Conservation (phyloP, 2,888 invertebrate genomes). For the Caenorhabditis wallacei region DNA sequence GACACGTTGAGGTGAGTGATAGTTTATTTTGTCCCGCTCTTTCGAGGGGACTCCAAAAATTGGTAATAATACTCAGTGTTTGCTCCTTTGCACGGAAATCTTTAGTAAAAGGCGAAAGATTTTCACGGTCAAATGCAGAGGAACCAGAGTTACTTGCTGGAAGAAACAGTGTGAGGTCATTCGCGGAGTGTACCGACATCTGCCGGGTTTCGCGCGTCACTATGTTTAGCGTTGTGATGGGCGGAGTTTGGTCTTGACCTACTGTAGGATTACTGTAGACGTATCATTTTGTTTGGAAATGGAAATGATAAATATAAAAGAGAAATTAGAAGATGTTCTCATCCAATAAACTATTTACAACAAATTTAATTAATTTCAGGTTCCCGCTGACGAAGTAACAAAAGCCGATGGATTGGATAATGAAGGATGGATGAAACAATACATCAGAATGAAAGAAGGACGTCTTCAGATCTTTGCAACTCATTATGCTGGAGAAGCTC, state of each 20-base stretch:
- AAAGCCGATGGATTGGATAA: slow-evolving; percentile 86
- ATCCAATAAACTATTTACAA: neutral
- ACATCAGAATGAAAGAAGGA: slow-evolving; percentile 86
- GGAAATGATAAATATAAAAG: too few relatives aligned
- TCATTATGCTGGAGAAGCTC: slow-evolving; percentile 81
- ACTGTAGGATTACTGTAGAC: neutral
- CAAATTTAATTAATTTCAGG: slow-evolving; percentile 29
- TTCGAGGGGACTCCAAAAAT: slow-evolving; percentile 56
- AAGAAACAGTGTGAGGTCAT: neutral
- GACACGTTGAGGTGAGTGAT: slow-evolving; percentile 84
- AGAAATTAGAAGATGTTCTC: too few relatives aligned
- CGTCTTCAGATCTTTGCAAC: slow-evolving; percentile 85
- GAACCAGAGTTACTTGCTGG: slow-evolving; percentile 60
- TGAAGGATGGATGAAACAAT: slow-evolving; percentile 86
- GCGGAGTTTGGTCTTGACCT: slow-evolving; percentile 19
- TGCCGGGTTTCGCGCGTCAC: slow-evolving; percentile 39
- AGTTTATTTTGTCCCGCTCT: slow-evolving; percentile 46
- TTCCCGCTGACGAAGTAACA: slow-evolving; percentile 71
- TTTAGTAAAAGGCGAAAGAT: slow-evolving; percentile 81
- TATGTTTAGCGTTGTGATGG: slow-evolving; percentile 7
- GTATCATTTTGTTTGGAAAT: too few relatives aligned
- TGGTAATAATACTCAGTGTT: slow-evolving; percentile 46
- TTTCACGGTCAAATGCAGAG: slow-evolving; percentile 75
- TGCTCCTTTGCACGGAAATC: slow-evolving; percentile 76
- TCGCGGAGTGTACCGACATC: slow-evolving; percentile 11